Base-by-base conservation (phyloP, 1,140 invertebrate species). In the Rhopalosiphum maidis region DNA sequence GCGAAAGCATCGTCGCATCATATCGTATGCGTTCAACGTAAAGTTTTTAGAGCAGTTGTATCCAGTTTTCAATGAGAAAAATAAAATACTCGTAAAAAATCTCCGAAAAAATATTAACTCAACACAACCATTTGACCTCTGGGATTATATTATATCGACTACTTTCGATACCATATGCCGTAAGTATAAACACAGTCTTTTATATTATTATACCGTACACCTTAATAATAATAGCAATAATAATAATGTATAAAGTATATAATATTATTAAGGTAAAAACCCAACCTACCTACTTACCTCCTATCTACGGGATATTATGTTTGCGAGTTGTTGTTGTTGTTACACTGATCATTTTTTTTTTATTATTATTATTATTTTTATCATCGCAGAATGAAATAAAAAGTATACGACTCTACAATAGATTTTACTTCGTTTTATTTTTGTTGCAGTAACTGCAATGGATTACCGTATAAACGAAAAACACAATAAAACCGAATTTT, bases 121-220 rank as follows among this genome's bases (percentile, higher is more conserved):
- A 95, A 3, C 93, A 35, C 60, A 86, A 37, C 77, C 92, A 9
- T 94, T 94, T 55, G 94, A 94, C 82, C 83, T 94, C 5, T 94
- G 94, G 94, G 96, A 96, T 1, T 95, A 96, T 85, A 95, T 97
- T 22, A 96, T 96, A 35, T 95, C 96, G 77, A 97, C 96, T 94
- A 96, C 97, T 22, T 95, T 98, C n/a, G 98, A 98, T 95, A 97
- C 97, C 93, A 97, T 98, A 90, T 97, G 97, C 95, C 97, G 98
- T 96, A 96, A 96, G 95, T 94, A 90, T 43, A 90, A 60, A 22
- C 37, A 60, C 37, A 43, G 30, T 68, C 9, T 7, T 90, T 25
- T 25, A 60, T 30, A 41, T 54, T 89, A n/a, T 48, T 51, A 4
- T 41, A 83, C 30, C 1, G 7, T 83, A 83, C 37, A 41, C 82